Base-by-base conservation (phyloP, 2,797 vertebrate genomes). In the Dryobates pubescens region DNA sequence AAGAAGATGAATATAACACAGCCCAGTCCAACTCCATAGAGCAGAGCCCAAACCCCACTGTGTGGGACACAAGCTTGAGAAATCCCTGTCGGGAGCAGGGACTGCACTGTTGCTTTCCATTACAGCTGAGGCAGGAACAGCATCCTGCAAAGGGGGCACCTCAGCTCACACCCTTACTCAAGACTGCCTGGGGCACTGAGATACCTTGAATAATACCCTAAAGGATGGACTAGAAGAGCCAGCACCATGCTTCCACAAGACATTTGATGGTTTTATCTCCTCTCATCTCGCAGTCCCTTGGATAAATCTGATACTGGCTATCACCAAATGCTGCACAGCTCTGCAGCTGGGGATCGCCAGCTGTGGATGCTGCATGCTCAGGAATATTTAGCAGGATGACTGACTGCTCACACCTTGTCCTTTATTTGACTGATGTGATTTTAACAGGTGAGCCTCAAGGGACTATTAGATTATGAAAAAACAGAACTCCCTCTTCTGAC, bases 401-500 rank as follows among this genome's bases (percentile, higher is more conserved):
- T 36, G 58, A 72, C 57, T 64, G 88, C 38, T 89, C 64, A 47
- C 67, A 58, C 56, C 74, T 38, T 38, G 2, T 62, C 70, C 73
- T 27, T 69, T 24, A 75, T 41, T 87, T 88, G 79, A 88, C 29
- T 91, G n/a, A 74, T 45, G n/a, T 7, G 10, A 67, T 93, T 95
- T 85, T 57, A 75, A 94, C 88, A 82, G 58, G 79, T 65, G 67
- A 90, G 58, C n/a, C 89, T 85, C 85, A 62, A 73, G 91, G 89
- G 82, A 18, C 49, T 89, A 91, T 71, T 95, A 92, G 61, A 82
- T 91, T 68, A 86, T 78, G 59, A 51, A 86, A 69, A 84, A 90
- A 82, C 3, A 79, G 36, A 92, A 94, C 86, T 92, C 88, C 80
- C 79, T 89, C 91, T 90, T 84, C 82, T 80, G 65, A 51, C 61